These are phyloP conservation scores for Caloenas nicobarica DNA, from an alignment of 2,113 vertebrate species.

Conservation along the genomic window DNA sequence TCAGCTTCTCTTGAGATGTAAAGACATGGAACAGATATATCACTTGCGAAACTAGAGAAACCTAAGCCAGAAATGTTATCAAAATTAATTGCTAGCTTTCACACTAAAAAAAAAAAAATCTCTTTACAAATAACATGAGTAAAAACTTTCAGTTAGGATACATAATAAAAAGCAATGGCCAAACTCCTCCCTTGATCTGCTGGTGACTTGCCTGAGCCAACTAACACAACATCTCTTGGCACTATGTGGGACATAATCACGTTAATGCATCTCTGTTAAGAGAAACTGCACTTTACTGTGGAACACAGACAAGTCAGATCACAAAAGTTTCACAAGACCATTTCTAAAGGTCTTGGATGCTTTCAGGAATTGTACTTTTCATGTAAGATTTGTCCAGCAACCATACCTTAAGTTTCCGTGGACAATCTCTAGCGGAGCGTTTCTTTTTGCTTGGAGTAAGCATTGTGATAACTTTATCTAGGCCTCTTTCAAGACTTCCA, in stretches of 20 bases:
- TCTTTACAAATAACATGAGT: neutral
- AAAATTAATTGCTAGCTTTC: neutral
- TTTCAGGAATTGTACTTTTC: neutral
- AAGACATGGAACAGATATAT: neutral
- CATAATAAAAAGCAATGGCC: neutral
- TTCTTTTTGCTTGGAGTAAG: conserved; percentile 89
- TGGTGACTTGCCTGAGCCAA: neutral
- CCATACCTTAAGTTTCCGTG: conserved; percentile 86
- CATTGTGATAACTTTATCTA: conserved; percentile 95
- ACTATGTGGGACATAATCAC: neutral
- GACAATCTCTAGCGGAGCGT: conserved; percentile 72
- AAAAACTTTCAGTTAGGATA: neutral
- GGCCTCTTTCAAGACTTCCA: conserved; percentile 89
- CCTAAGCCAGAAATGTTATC: neutral
- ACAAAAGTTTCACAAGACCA: neutral
- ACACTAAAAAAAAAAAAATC: no score
- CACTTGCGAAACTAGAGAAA: neutral
- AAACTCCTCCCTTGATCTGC: neutral
- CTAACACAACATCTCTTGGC: neutral
- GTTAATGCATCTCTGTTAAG: no score
- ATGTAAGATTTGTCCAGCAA: neutral
- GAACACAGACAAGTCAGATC: neutral
- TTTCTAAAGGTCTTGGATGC: neutral
- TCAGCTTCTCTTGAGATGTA: neutral
- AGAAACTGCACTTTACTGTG: neutral